Conservation (phyloP, 2,797 vertebrate species). For the Graptemys geographica region DNA sequence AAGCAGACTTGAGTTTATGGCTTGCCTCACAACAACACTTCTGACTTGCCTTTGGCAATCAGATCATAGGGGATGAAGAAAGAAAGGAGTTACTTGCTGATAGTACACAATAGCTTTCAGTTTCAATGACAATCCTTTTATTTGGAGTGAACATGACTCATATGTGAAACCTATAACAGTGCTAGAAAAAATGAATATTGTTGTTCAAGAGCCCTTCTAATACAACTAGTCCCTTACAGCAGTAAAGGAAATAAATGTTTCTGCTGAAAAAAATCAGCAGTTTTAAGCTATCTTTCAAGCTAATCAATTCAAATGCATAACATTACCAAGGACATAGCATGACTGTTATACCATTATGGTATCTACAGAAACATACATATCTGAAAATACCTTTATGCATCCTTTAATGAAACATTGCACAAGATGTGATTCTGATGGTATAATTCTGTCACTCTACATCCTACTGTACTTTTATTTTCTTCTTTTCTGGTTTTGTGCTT, state of each 20-base stretch:
- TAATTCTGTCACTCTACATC: neutral
- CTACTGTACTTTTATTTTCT: neutral
- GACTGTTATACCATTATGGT: neutral
- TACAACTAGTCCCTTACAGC: neutral
- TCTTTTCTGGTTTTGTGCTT: neutral
- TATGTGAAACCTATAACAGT: neutral
- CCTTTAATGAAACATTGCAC: neutral
- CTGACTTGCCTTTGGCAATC: neutral
- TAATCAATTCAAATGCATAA: neutral
- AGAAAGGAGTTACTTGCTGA: neutral
- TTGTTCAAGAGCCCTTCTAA: neutral
- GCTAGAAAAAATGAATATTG: neutral
- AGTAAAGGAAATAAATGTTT: neutral
- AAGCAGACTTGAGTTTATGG: neutral
- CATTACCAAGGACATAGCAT: neutral
- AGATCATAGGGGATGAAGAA: neutral
- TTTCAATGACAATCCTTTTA: neutral
- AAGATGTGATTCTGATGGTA: neutral
- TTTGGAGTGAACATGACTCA: rapidly evolving
- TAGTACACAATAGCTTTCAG: neutral
- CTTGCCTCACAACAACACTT: neutral
- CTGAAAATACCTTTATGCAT: neutral
- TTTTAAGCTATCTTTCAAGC: neutral
- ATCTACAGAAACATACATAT: neutral
- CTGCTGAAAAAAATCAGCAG: neutral